A percentile compares a stretch with the other conserved stretches of the same genome.
Evolutionary conservation across 2,797 vertebrate genomes (phyloP).

Genomic region (Clamator glandarius): DNA sequence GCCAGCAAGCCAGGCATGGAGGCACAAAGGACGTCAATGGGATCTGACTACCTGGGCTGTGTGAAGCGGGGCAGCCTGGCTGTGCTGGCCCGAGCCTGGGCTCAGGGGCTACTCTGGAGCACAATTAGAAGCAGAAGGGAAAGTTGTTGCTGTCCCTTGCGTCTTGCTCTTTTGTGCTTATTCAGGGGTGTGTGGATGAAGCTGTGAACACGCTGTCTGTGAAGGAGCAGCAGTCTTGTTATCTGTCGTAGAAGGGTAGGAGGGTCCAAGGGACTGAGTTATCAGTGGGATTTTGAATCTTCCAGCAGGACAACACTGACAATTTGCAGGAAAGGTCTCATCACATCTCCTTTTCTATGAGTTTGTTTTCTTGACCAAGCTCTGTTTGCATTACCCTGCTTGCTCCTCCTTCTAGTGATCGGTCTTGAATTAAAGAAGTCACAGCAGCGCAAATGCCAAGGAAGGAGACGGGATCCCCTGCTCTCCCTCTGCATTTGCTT

Average conservation of each 20-base stretch:
- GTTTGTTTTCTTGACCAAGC: background rate
- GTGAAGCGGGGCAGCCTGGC: background rate
- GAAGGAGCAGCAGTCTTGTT: background rate
- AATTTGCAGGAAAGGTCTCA: background rate
- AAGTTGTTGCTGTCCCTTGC: background rate
- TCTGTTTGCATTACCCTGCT: background rate
- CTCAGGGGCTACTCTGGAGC: background rate
- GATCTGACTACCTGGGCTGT: conserved; percentile 31
- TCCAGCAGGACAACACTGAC: fast-evolving
- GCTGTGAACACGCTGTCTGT: background rate
- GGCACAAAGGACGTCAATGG: conserved; percentile 10
- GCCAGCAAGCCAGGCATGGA: background rate
- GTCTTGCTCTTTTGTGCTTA: background rate
- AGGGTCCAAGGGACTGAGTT: background rate
- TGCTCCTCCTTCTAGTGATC: background rate
- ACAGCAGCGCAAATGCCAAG: background rate
- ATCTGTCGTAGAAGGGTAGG: background rate
- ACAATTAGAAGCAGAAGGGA: background rate
- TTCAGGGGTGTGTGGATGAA: background rate
- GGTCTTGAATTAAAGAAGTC: background rate
- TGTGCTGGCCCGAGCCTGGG: background rate
- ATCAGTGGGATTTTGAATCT: background rate
- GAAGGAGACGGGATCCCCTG: background rate
- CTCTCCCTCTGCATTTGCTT: background rate
- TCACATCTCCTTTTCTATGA: background rate